Conservation (phyloP, 2,888 invertebrate species). For the Luperina nickerlii region DNA sequence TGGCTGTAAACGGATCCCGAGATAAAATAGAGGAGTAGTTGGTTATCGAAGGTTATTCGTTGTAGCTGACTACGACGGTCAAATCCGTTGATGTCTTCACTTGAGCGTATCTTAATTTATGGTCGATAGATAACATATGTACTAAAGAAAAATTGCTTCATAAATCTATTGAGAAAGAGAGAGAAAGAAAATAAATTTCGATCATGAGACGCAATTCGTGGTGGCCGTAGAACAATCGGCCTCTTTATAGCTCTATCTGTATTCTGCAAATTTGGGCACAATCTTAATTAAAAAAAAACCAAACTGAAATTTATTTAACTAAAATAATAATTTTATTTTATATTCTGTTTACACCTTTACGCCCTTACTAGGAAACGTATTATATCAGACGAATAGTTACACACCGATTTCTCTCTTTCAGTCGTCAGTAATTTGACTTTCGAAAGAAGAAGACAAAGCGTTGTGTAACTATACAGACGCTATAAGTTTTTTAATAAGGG, state of each 20-base stretch:
- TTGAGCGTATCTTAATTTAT: conserved; percentile 21
- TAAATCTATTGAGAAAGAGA: neutral
- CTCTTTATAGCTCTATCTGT: neutral
- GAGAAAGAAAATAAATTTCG: neutral
- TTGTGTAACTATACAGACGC: too few relatives aligned
- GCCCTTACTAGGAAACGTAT: too few relatives aligned
- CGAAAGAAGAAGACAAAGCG: too few relatives aligned
- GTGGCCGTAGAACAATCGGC: neutral
- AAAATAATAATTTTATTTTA: too few relatives aligned
- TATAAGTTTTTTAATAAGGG: too few relatives aligned
- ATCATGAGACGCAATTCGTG: neutral
- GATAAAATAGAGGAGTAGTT: conserved; percentile 38
- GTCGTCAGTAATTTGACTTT: too few relatives aligned
- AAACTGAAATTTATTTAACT: too few relatives aligned
- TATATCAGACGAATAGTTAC: too few relatives aligned
- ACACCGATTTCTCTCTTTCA: too few relatives aligned
- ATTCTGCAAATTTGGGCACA: neutral
- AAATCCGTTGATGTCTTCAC: conserved; percentile 23
- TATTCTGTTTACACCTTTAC: too few relatives aligned
- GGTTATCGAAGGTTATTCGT: conserved; percentile 8
- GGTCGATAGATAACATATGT: neutral
- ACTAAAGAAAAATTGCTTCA: neutral
- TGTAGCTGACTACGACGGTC: neutral
- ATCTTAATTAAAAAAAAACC: too few relatives aligned
- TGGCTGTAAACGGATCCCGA: conserved; percentile 26